These are phyloP conservation scores for Hyphantria cunea DNA, from an alignment of 1,140 invertebrate species.

Conservation along the genomic window DNA sequence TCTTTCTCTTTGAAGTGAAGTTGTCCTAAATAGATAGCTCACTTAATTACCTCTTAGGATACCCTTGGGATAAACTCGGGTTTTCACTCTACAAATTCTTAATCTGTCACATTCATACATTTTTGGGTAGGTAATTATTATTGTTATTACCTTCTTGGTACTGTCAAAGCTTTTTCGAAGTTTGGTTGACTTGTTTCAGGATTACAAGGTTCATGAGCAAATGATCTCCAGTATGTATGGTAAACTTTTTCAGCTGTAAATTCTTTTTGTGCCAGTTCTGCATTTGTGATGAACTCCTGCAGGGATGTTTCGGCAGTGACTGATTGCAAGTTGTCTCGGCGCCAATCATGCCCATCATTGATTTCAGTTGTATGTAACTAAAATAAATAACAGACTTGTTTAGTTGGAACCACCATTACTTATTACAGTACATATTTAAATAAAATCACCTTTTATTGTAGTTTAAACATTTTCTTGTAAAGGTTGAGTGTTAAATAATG, in stretches of 20 bases:
- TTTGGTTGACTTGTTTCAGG: constrained; percentile 71
- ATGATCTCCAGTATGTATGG: constrained; percentile 82
- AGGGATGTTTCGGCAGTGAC: constrained; percentile 97
- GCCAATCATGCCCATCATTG: constrained; percentile 95
- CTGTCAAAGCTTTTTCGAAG: constrained; percentile 74
- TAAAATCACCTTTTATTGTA: too few relatives aligned
- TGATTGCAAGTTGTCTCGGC: constrained; percentile 93
- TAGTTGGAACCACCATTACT: too few relatives aligned
- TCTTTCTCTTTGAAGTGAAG: too few relatives aligned
- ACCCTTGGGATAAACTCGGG: too few relatives aligned
- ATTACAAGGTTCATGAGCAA: constrained; percentile 60
- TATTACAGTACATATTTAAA: too few relatives aligned
- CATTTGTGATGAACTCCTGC: constrained; percentile 97
- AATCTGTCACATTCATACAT: too few relatives aligned
- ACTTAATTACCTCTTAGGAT: too few relatives aligned
- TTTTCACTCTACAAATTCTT: too few relatives aligned
- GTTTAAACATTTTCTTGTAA: too few relatives aligned
- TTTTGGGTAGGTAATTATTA: too few relatives aligned
- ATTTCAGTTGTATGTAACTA: constrained; percentile 94
- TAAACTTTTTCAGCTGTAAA: constrained; percentile 96
- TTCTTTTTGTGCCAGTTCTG: constrained; percentile 95
- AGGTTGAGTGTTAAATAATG: too few relatives aligned
- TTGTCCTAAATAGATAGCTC: too few relatives aligned
- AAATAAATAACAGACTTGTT: not conserved
- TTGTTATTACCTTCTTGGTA: constrained; percentile 69